Evolutionary conservation across 1,140 invertebrate species (phyloP).

Genomic region (Paracyclopina nana): DNA sequence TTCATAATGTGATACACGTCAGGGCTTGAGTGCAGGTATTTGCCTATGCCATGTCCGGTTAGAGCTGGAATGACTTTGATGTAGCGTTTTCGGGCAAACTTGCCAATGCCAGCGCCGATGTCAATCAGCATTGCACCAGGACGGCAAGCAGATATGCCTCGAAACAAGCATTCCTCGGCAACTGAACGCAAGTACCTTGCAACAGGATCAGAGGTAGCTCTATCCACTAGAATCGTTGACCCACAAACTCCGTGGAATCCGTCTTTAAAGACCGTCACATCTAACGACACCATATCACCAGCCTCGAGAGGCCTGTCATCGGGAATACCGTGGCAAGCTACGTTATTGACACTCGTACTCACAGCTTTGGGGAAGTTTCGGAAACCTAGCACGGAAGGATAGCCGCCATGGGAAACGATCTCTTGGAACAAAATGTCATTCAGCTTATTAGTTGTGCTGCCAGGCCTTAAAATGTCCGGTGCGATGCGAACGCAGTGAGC

Average conservation of each 20-base stretch:
- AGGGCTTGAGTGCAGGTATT: slow-evolving; percentile 75
- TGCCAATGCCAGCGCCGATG: slow-evolving; percentile 28
- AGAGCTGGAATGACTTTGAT: slow-evolving; percentile 53
- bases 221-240: too few species aligned
- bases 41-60: slow-evolving; percentile 77
- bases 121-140: background rate
- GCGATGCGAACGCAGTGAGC: too few species aligned
- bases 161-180: background rate
- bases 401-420: slow-evolving; percentile 43
- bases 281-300: slow-evolving; percentile 33
- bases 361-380: slow-evolving; percentile 73
- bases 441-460: slow-evolving; percentile 60
- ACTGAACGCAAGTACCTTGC: slow-evolving; percentile 28
- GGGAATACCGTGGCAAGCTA: slow-evolving; percentile 84
- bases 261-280: slow-evolving; percentile 34
- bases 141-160: background rate
- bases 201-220: too few species aligned
- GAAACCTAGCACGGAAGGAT: slow-evolving; percentile 77
- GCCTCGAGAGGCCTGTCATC: slow-evolving; percentile 47
- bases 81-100: slow-evolving; percentile 37
- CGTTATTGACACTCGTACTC: slow-evolving; percentile 86
- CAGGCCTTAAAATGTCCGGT: too few species aligned
- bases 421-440: slow-evolving; percentile 51
- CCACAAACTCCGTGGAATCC: slow-evolving; percentile 84
- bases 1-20: slow-evolving; percentile 66